A percentile compares a stretch with the other conserved stretches of the same genome.
Conservation (phyloP, 2,113 vertebrate genomes). For the Typhlomys cinereus region DNA sequence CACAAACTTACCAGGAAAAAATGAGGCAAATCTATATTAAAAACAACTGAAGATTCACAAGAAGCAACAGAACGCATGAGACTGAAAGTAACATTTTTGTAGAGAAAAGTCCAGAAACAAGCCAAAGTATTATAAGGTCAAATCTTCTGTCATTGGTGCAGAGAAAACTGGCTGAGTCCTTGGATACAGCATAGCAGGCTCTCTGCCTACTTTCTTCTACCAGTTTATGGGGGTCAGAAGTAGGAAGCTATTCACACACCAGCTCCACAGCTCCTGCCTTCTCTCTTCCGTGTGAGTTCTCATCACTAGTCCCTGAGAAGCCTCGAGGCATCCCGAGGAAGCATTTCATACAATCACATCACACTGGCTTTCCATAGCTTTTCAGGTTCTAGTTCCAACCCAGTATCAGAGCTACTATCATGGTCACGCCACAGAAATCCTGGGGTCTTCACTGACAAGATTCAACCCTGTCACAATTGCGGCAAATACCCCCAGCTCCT, state of each 20-base stretch:
- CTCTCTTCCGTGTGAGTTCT: background rate
- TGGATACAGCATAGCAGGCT: too few relatives aligned
- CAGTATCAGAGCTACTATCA: accelerated
- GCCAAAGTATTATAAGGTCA: background rate
- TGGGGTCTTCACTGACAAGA: background rate
- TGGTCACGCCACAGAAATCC: too few relatives aligned
- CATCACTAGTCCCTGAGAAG: background rate
- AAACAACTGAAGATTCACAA: background rate
- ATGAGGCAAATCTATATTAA: background rate
- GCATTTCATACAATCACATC: background rate
- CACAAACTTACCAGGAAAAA: background rate
- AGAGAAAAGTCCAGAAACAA: background rate
- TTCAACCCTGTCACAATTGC: background rate
- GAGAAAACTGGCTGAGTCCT: background rate
- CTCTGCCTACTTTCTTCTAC: too few relatives aligned
- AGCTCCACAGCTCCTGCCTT: background rate
- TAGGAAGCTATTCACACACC: background rate
- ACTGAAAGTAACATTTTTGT: background rate
- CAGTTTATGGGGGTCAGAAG: background rate
- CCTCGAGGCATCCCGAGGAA: background rate
- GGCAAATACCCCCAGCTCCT: background rate
- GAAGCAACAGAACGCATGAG: background rate
- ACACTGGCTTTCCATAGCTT: background rate
- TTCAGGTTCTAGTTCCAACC: background rate
- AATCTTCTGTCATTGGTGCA: background rate